Base-by-base conservation (phyloP, 1,140 invertebrate genomes). In the Parasteatoda tepidariorum region DNA sequence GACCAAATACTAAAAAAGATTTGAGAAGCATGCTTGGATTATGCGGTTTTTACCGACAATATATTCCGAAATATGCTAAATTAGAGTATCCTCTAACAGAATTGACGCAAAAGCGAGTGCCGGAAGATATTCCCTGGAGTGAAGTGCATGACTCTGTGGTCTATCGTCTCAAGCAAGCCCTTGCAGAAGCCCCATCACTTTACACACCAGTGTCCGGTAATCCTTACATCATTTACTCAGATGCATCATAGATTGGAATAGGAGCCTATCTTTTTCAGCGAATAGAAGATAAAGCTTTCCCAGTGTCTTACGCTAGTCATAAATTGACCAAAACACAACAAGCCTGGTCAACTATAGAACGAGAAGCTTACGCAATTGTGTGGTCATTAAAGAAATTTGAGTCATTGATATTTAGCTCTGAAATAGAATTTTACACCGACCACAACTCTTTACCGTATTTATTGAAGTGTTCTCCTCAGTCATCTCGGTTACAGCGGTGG, bases 301-400 rank as follows among this genome's bases (percentile, higher is more conserved):
- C n/a, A n/a, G n/a, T n/a, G n/a, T n/a, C n/a, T n/a, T n/a, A n/a
- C n/a, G n/a, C n/a, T n/a, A n/a, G n/a, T n/a, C n/a, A n/a, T n/a
- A 71, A 30, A 30, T 38, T 84, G 28, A 61, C 18, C 2, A 26
- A 68, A 33, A 70, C 41, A 30, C 88, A 91, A 85, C 48, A 48
- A 30, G 86, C 87, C 26, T 90, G 90, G 82, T 87, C 87, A 6
- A 89, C 89, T 5, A 89, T 87, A 24, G 90, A 92, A 84, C 85
- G 86, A 67, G 89, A 91, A 85, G 87, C 86, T 28, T 83, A 89
- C 30, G 89, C 88, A 7, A 84, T 90, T 6, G 86, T 89, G 15
- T 90, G 86, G 86, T 87, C 88, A 0, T 86, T 90, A 38, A 86
- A 89, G 78, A 88, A 89, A 70, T 91, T 90, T 83, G 78, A 88